These are phyloP conservation scores for Apus apus DNA, from an alignment of 2,113 vertebrate species.

Conservation along the genomic window DNA sequence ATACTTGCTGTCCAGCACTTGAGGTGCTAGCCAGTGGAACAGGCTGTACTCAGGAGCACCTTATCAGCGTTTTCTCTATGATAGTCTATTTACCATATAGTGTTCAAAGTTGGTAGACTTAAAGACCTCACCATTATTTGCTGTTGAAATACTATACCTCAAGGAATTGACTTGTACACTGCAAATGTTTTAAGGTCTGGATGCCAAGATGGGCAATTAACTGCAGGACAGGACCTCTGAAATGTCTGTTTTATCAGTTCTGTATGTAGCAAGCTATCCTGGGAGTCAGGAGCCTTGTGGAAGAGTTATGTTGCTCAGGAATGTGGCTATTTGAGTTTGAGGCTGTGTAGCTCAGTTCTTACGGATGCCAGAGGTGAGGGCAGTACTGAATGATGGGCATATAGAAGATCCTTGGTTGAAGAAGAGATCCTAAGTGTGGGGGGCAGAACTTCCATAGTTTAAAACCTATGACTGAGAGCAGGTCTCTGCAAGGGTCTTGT, in stretches of 20 bases:
- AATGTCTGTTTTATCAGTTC: neutral
- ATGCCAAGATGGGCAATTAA: neutral
- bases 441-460: neutral
- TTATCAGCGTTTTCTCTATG: neutral
- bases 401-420: neutral
- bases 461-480: neutral
- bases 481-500: neutral
- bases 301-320: fast-evolving
- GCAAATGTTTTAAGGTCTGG: neutral
- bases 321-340: neutral
- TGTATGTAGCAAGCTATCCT: neutral
- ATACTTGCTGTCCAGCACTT: neutral
- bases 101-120: neutral
- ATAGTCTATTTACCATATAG: neutral
- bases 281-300: fast-evolving
- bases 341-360: neutral
- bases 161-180: neutral
- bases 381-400: neutral
- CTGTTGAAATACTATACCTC: neutral
- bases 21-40: neutral
- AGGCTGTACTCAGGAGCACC: neutral
- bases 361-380: neutral
- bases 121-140: neutral
- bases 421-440: neutral
- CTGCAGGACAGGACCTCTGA: neutral